Conservation (phyloP, 35 echinoderm and acorn worm species). For the Chiridota heheva region DNA sequence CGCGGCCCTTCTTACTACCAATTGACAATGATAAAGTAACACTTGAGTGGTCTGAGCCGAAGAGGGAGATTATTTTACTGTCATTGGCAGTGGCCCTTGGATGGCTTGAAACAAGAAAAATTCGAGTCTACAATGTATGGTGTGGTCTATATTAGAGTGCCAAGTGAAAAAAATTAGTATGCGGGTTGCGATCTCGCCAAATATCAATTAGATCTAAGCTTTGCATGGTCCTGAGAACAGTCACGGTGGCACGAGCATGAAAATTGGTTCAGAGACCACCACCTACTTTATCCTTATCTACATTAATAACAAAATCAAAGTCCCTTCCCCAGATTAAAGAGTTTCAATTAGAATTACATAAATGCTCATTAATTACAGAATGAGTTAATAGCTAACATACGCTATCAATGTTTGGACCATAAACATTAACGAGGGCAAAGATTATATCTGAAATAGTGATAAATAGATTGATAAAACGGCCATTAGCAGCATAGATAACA, state of each 20-base stretch:
- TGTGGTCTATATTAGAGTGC: conserved; percentile 11
- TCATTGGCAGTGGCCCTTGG: background rate
- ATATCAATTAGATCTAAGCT: conserved; percentile 10
- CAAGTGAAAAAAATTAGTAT: conserved; percentile 12
- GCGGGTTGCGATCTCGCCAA: conserved; percentile 21
- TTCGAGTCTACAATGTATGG: conserved; percentile 24
- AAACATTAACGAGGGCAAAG: conserved; percentile 12
- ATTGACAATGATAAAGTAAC: too few relatives aligned
- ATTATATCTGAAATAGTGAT: background rate
- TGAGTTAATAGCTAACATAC: background rate
- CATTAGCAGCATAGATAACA: background rate
- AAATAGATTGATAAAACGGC: background rate
- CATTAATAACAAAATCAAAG: conserved; percentile 2
- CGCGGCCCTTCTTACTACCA: too few relatives aligned
- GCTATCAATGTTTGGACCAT: conserved; percentile 23
- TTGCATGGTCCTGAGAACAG: background rate
- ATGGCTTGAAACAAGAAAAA: conserved; percentile 30
- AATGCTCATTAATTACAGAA: background rate
- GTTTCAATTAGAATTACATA: too few relatives aligned
- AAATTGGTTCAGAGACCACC: conserved; percentile 7
- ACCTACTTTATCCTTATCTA: background rate
- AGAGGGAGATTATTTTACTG: background rate
- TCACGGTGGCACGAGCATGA: background rate
- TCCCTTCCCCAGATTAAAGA: too few relatives aligned
- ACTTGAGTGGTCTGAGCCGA: conserved; percentile 40